Base-by-base conservation (phyloP, 2,113 vertebrate genomes). In the Sinocyclocheilus maitianheensis region DNA sequence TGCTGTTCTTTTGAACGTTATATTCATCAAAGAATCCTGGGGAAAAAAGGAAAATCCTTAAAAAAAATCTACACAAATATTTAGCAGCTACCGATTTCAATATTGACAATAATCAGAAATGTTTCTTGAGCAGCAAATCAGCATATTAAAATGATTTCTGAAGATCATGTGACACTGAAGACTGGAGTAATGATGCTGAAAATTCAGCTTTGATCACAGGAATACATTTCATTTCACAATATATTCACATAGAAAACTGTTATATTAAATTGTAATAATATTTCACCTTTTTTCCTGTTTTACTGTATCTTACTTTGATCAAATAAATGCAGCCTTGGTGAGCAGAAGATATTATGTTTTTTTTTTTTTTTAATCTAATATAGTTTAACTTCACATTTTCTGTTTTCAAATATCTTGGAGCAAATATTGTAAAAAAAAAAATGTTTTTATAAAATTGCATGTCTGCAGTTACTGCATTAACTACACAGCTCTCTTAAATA, bases 151-250 rank as follows among this genome's bases (percentile, higher is more conserved):
- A 40, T 71, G 67, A 71, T 71, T 71, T 40, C 34, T 71, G 34
- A 71, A 71, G 67, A 71, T 71, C 67, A 71, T 72, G 34, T 71
- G 34, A 71, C 16, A 48, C 46, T 71, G 34, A 71, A 40, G 69
- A 11, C 34, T 22, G 18, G 8, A 22, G 34, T 11, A 71, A 20
- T 40, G 34, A 40, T 22, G 67, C 67, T 40, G 67, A 40, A 71
- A 37, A 37, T 71, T 0, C 30, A 69, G 65, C 1, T 69, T 34
- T 18, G 30, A 34, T 34, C 30, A 71, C 7, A 71, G 14, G 1
- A 37, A 37, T 71, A 20, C 0, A 71, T 20, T 40, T 11, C 0
- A 40, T 10, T 22, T 22, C 0, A 40, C 8, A 20, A 71, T 37
- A 71, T 71, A 71, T 20, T 71, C 30, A 71, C 3, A 69, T 3